Percentiles rank a stretch among this genome's conserved stretches.
Evolutionary conservation across 1,140 invertebrate genomes (phyloP).

Genomic region (Antheraea pernyi): DNA sequence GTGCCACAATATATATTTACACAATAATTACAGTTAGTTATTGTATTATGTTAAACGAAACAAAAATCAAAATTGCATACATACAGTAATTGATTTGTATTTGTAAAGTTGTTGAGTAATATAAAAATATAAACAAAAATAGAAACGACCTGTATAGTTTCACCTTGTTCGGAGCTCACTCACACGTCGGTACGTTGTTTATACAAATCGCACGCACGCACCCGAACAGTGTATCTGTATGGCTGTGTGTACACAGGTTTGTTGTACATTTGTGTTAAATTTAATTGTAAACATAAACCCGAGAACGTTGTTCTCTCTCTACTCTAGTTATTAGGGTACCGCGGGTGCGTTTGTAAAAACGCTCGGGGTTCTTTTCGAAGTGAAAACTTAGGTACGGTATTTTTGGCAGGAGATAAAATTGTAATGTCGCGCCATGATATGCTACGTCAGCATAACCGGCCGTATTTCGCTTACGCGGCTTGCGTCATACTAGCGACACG

Average conservation of each 20-base stretch:
- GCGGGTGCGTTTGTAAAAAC: background rate
- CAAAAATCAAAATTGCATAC: too few species aligned
- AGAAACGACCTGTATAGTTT: constrained; percentile 35
- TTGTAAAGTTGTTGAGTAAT: background rate
- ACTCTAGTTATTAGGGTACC: constrained; percentile 20
- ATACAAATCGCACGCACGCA: constrained; percentile 13
- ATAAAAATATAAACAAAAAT: background rate
- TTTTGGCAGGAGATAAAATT: too few species aligned
- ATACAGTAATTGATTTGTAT: too few species aligned
- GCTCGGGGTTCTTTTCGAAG: background rate
- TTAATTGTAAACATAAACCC: constrained; percentile 41
- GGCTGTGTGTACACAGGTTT: constrained; percentile 6
- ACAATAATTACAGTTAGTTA: too few species aligned
- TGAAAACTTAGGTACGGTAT: too few species aligned
- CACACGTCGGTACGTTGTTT: background rate
- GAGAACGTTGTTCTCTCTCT: constrained; percentile 14
- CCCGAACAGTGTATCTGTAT: constrained; percentile 8
- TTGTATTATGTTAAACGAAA: too few species aligned
- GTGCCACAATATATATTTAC: too few species aligned
- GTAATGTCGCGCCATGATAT: too few species aligned
- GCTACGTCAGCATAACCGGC: too few species aligned
- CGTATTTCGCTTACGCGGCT: too few species aligned
- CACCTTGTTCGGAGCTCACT: constrained; percentile 38
- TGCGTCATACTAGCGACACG: too few species aligned
- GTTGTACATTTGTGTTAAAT: constrained; percentile 30